Evolutionary conservation across 2,888 invertebrate genomes (phyloP).

Genomic region (Noctua janthe): DNA sequence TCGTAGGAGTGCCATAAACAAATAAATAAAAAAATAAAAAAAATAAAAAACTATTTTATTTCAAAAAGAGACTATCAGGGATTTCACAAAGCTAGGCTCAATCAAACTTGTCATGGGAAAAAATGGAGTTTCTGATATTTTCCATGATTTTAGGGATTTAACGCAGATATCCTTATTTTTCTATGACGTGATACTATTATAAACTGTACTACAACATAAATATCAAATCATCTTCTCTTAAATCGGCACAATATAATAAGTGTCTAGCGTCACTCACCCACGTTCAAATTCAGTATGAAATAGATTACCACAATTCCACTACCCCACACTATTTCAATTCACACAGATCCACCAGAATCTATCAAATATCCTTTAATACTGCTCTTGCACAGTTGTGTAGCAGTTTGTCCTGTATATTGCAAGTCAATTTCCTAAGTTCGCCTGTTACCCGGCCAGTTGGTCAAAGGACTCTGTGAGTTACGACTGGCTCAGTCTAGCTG

Average conservation of each 20-base stretch:
- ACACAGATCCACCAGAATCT: not conserved
- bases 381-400: not conserved
- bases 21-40: too few species aligned
- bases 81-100: not conserved
- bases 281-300: not conserved
- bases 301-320: not conserved
- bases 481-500: not conserved
- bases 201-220: not conserved
- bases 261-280: not conserved
- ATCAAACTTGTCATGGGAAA: conserved; percentile 2
- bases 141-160: not conserved
- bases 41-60: not conserved
- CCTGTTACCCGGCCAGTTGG: conserved; percentile 22
- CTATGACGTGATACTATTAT: not conserved
- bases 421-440: conserved; percentile 37
- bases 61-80: not conserved
- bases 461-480: conserved; percentile 38
- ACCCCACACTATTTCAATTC: not conserved
- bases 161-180: not conserved
- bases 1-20: too few species aligned
- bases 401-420: conserved; percentile 33
- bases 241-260: not conserved
- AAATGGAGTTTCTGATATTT: not conserved
- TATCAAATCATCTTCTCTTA: not conserved
- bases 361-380: conserved; percentile 10